Base-by-base conservation (phyloP, 1,140 invertebrate genomes). In the Chironomus tepperi region DNA sequence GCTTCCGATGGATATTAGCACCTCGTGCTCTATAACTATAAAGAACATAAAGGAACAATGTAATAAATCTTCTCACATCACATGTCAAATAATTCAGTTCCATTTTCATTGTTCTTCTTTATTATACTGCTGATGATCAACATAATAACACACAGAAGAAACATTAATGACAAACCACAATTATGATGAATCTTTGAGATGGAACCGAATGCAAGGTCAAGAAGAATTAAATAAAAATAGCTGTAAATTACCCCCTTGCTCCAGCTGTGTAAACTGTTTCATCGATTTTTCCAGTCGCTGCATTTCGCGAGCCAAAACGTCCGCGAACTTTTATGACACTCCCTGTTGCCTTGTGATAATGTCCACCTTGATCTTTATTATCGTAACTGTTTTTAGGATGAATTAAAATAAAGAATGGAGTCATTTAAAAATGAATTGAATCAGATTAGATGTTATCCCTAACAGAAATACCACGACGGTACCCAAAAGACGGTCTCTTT, bases 221-320 rank as follows among this genome's bases (percentile, higher is more conserved):
- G 76, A 72, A 76, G 78, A 67, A 73, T 72, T 73, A 19, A 43
- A 78, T 74, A 76, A 42, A 47, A 16, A 42, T 74, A 74, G 76
- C 74, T 42, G 0, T 6, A 75, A 81, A 83, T 84, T 79, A 87
- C 86, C 90, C 90, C 81, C 89, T 85, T 76, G 87, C 87, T 75
- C 90, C 90, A 73, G 89, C 88, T n/a, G 90, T 89, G 78, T 91
- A 91, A 65, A 87, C 83, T 16, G 88, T 90, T 78, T 89, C 85
- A 77, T 89, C 88, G 73, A 89, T 83, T 73, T 84, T 83, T 43
- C 88, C 87, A 76, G 86, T 88, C 74, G 84, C 85, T 12, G 89
- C 88, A 80, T 88, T 88, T 77, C 87, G 82, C 73, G 86, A 85
- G 70, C 88, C 88, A 79, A 89, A 89, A 77, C 87, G 83, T 42